Base-by-base conservation (phyloP, 2,113 vertebrate species). In the Takifugu flavidus region DNA sequence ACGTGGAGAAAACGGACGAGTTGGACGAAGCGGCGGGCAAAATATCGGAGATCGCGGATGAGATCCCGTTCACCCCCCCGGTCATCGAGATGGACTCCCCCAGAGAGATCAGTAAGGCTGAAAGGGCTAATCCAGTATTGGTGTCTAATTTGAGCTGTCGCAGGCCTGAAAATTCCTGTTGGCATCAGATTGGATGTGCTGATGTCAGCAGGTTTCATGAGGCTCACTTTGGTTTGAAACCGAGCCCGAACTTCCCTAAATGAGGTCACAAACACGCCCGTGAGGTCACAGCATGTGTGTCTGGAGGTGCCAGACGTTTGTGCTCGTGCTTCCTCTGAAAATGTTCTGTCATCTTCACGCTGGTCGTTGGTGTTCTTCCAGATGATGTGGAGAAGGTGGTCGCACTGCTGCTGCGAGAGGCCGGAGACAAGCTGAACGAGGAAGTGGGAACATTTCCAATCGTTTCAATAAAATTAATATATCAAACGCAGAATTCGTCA, bases 381-480 rank as follows among this genome's bases (percentile, higher is more conserved):
- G 73, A 87, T 34, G 20, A 87, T 2, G 82, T 93, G 62, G 79
- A 83, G 73, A 86, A 2, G 39, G 62, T 94, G 42, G 91, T 93
- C 1, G 89, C 86, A 14, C 63, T 95, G 63, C 80, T 95, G 62
- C 82, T 98, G 75, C 86, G 82, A 65, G 70, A 84, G 25, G 56
- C 65, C 0, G 95, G 94, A 31, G 94, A 96, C 70, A 5, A 20
- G 15, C 46, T 93, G 25, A 57, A 92, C 10, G 65, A 82, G 49
- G 39, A 77, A 90, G 95, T 95, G 84, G 82, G 61, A 50, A 47
- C 5, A 14, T n/a, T 4, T n/a, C n/a, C n/a, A 6, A 5, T 47
- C 13, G 0, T 47, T 15, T 13, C 13, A 5, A 14, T n/a, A n/a
- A 47, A 47, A 14, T 15, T 1, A 47, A 2, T 5, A 47, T n/a